A percentile compares a stretch with the other conserved stretches of the same genome.
These are phyloP conservation scores for Chydorus sphaericus DNA, from an alignment of 2,888 invertebrate species.

Conservation along the genomic window DNA sequence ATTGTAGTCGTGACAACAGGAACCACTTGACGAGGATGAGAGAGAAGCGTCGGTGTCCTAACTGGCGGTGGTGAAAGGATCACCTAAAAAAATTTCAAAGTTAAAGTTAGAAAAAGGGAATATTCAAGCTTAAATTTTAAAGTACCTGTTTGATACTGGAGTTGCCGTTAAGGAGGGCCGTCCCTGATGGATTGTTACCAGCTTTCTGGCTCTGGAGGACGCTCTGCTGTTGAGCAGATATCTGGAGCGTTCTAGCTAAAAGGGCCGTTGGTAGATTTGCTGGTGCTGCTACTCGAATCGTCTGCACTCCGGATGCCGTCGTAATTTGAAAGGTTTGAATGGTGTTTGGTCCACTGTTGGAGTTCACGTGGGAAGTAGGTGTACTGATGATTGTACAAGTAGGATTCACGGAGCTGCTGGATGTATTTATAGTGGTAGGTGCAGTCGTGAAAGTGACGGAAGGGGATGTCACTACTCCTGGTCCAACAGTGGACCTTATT, in stretches of 20 bases:
- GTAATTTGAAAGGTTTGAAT: slow-evolving; percentile 26
- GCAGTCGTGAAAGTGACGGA: slow-evolving; percentile 26
- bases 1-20: neutral
- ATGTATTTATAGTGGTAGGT: no score
- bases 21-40: neutral
- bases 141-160: neutral
- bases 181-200: neutral
- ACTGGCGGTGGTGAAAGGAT: slow-evolving; percentile 3
- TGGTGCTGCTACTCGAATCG: slow-evolving; percentile 32
- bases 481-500: slow-evolving; percentile 2
- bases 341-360: neutral
- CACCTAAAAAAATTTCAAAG: neutral
- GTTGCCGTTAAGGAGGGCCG: neutral
- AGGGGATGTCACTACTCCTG: slow-evolving; percentile 18
- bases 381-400: no score
- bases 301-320: slow-evolving; percentile 35
- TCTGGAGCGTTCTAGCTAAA: slow-evolving; percentile 11
- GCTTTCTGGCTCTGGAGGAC: slow-evolving; percentile 1
- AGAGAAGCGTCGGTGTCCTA: neutral
- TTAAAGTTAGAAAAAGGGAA: neutral
- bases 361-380: slow-evolving; percentile 16
- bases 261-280: slow-evolving; percentile 7
- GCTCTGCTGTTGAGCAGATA: slow-evolving; percentile 12
- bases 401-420: no score
- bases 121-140: neutral